Evolutionary conservation across 2,113 vertebrate genomes (phyloP), one percentile per base, ranked within the genome.

Genomic region (Cepphus grylle): DNA sequence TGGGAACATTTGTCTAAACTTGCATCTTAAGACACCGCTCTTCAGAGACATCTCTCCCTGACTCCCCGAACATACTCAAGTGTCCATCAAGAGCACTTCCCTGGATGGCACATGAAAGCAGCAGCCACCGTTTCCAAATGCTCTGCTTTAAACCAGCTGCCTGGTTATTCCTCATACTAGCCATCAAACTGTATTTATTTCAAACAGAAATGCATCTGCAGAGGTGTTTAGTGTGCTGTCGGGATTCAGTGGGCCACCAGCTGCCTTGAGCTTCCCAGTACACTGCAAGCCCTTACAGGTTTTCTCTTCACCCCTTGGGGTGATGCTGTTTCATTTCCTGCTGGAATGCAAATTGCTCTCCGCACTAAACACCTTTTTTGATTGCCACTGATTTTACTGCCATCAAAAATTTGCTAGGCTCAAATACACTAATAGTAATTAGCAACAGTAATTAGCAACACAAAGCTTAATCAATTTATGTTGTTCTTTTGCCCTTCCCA

Each of bases 401-500:
- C 70, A 47, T 92, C 85, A 62, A 49, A 94, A 79, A 49, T 26
- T 63, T 6, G 5, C 30, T 73, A 72, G 36, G 27, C 43, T 58
- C 25, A 79, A 72, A 52, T 40, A 72, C 11, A 79, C 23, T 59
- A 71, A 81, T 19, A 59, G 65, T 81, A 93, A 95, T 69, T 65
- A 81, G 30, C 49, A 91, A 56, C 38, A 59, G 65, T 81, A 93
- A 95, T 69, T 65, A 81, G 30, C 49, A 91, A 56, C 38, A 76
- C 71, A 93, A 81, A 65, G 25, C 53, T 45, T 83, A 80, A 90
- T 96, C 74, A 70, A 14, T 86, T 90, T 82, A 43, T 82, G n/a
- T 77, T 81, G 80, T 74, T 93, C 34, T 88, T 94, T 92, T 93
- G 66, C 58, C 71, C 50, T 96, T 96, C 49, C 81, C 71, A 62